Percentiles rank a stretch among this genome's conserved stretches.
These are phyloP conservation scores for Myopa tessellatipennis DNA, from an alignment of 2,888 invertebrate genomes.

Conservation along the genomic window DNA sequence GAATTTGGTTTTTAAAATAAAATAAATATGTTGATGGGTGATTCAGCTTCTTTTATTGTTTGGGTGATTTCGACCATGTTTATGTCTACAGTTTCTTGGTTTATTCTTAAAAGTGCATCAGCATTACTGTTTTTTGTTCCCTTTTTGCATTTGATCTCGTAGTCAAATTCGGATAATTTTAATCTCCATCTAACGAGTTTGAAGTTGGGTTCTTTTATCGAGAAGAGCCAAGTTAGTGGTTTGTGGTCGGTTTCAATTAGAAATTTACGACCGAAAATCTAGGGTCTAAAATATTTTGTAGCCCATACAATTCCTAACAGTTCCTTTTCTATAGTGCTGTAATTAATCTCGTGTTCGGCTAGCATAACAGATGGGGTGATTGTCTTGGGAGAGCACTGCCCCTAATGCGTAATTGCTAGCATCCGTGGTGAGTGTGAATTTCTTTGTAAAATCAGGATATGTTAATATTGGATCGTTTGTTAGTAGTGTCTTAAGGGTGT, in stretches of 20 bases:
- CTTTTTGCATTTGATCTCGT: constrained; percentile 39
- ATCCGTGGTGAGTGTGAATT: constrained; percentile 41
- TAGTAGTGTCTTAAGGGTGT: constrained; percentile 33
- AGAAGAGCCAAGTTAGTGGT: constrained; percentile 53
- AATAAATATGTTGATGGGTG: constrained; percentile 21
- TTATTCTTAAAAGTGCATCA: constrained; percentile 39
- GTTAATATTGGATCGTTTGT: constrained; percentile 41
- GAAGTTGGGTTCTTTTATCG: constrained; percentile 32
- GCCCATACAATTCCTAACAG: constrained; percentile 53
- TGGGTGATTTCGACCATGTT: constrained; percentile 24
- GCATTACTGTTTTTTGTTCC: constrained; percentile 34
- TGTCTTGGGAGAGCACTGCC: constrained; percentile 24
- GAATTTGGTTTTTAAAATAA: constrained; percentile 26
- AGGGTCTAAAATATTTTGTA: constrained; percentile 53
- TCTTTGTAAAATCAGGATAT: constrained; percentile 41
- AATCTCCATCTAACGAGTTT: constrained; percentile 28
- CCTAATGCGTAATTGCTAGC: constrained; percentile 41
- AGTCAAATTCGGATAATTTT: constrained; percentile 38
- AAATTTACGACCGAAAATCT: constrained; percentile 55
- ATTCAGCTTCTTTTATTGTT: constrained; percentile 32
- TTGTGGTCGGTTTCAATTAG: constrained; percentile 58
- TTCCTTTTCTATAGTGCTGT: constrained; percentile 55
- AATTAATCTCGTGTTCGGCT: constrained; percentile 50
- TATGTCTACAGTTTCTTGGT: constrained; percentile 23
- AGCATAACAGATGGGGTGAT: constrained; percentile 49